Evolutionary conservation across 2,113 vertebrate genomes (phyloP).

Genomic region (Chinchilla lanigera): DNA sequence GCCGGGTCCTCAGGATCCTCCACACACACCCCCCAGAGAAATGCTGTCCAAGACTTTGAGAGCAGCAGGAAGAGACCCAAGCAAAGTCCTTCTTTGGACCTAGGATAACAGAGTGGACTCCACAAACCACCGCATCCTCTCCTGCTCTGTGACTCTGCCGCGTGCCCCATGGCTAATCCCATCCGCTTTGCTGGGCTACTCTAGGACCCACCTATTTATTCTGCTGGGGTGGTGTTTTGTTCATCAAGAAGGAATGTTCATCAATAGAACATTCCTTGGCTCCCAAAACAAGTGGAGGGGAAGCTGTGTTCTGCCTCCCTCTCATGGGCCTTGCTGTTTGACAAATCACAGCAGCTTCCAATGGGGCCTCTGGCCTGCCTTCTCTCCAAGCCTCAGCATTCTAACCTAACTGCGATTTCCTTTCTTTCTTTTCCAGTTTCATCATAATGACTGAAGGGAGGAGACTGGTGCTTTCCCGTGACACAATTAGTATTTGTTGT

Average conservation of each 20-base stretch:
- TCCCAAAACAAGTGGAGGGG: not conserved
- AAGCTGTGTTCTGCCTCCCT: not conserved
- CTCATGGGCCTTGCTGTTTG: not conserved
- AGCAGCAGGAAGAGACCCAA: not conserved
- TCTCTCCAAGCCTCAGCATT: not conserved
- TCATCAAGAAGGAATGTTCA: not conserved
- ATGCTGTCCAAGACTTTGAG: not conserved
- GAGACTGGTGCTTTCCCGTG: not conserved
- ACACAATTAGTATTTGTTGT: not conserved
- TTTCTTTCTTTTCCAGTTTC: not conserved
- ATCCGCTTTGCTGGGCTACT: fast-evolving
- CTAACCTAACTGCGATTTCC: not conserved
- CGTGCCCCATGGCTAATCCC: fast-evolving
- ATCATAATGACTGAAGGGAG: not conserved
- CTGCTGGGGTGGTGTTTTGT: not conserved
- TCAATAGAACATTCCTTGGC: not conserved
- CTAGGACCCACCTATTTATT: fast-evolving
- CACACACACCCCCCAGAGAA: too few species aligned
- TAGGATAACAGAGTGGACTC: not conserved
- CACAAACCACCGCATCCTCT: not conserved
- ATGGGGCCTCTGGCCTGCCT: not conserved
- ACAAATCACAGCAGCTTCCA: fast-evolving
- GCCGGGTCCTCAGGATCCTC: not conserved
- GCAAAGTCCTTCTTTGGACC: too few species aligned
- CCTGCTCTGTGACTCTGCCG: not conserved